Conservation (phyloP, 1,140 invertebrate genomes). For the Bombus difficillimus region DNA sequence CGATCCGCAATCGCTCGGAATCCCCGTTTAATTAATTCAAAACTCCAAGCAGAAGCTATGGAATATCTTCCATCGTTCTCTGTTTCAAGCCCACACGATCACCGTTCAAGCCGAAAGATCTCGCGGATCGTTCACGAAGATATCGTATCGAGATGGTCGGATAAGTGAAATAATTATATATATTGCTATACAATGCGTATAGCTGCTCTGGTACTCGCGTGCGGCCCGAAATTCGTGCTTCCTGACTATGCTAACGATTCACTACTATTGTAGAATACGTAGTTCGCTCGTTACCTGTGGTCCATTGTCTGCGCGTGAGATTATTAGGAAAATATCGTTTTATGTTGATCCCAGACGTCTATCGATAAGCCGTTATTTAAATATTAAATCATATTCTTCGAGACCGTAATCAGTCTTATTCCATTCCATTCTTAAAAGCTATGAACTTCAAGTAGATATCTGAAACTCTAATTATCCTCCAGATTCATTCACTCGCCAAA, state of each 20-base stretch:
- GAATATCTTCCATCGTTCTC: background rate
- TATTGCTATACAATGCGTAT: conserved; percentile 46
- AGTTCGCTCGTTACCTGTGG: conserved; percentile 30
- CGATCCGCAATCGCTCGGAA: background rate
- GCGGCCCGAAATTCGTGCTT: conserved; percentile 69
- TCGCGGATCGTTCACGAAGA: conserved; percentile 6
- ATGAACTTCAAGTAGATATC: background rate
- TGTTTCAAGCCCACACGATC: background rate
- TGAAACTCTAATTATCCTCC: background rate
- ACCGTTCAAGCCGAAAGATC: conserved; percentile 20
- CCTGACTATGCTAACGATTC: conserved; percentile 71
- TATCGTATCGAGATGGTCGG: conserved; percentile 18
- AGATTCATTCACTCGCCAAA: background rate
- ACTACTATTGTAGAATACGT: background rate
- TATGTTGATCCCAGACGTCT: background rate
- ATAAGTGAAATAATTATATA: conserved; percentile 26
- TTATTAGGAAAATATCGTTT: conserved; percentile 26
- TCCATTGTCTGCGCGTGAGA: conserved; percentile 20
- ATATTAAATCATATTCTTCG: conserved; percentile 11
- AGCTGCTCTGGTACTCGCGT: conserved; percentile 60
- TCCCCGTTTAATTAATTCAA: background rate
- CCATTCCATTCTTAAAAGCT: background rate
- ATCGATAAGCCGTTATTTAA: conserved; percentile 16
- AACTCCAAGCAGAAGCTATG: background rate
- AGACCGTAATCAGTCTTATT: background rate